Conservation (phyloP, 2,797 vertebrate genomes). For the Fringilla coelebs region DNA sequence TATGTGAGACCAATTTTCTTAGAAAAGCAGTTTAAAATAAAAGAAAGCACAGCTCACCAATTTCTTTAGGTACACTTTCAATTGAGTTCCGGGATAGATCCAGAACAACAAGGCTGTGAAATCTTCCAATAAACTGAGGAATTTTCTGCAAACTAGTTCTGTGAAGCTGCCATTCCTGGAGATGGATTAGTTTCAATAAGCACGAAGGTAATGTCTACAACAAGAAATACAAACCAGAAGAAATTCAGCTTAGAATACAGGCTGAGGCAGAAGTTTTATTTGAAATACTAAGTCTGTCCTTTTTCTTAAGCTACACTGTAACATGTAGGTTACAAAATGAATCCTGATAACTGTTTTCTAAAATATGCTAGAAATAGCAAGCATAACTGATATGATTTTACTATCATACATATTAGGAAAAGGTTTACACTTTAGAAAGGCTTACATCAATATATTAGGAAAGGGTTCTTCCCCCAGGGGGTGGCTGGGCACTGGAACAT, state of each 20-base stretch:
- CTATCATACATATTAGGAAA: neutral
- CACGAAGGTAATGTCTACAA: slow-evolving; percentile 84
- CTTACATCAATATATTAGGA: neutral
- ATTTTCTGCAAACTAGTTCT: slow-evolving; percentile 86
- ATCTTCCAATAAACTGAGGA: slow-evolving; percentile 86
- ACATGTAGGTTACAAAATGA: neutral
- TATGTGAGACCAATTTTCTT: neutral
- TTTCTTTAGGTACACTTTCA: slow-evolving; percentile 85
- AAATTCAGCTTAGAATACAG: neutral
- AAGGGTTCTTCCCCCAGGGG: neutral
- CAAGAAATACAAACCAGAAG: neutral
- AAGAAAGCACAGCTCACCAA: slow-evolving; percentile 79
- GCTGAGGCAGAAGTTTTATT: neutral
- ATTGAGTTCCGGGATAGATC: slow-evolving; percentile 90
- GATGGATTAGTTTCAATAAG: slow-evolving; percentile 83
- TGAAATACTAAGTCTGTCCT: neutral
- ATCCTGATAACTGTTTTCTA: neutral
- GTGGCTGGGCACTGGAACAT: neutral
- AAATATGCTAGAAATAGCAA: neutral
- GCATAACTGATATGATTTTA: neutral
- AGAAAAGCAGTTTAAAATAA: neutral
- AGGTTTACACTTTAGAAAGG: neutral
- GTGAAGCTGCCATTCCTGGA: slow-evolving; percentile 95
- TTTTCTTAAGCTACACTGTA: neutral
- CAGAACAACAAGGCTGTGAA: slow-evolving; percentile 86